Evolutionary conservation across 2,113 vertebrate genomes (phyloP), one percentile per base, ranked within the genome.

Genomic region (Cheilinus undulatus): DNA sequence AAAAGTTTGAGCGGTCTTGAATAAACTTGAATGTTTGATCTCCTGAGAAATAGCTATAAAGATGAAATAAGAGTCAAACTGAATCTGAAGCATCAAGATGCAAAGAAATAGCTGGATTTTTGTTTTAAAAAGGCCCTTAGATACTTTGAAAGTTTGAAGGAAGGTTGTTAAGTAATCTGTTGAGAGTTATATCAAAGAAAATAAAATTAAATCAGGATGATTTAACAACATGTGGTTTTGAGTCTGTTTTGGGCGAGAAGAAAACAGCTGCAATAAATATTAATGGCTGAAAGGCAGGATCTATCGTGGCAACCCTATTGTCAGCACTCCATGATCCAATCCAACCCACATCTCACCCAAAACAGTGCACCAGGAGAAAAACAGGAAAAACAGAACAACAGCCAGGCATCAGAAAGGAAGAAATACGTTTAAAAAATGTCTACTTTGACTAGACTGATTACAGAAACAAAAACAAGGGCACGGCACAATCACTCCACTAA

Each of bases 231-330:
- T 46, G 43, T 20, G 30, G 49, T 73, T 76, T 76, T 28, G 15
- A 52, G 53, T 69, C 65, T 69, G 59, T 34, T 70, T 34, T 8
- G 24, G 38, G 66, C 75, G 32, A 42, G 51, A 70, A 51, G 42
- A 59, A 22, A 58, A 24, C 7, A 56, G 6, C 7, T 73, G 38
- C 17, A 76, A 60, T 40, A 70, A 40, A 69, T 70, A 17, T 53
- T 38, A 32, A 58, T 61, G 51, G 43, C n/a, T 42, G 42, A 74
- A 86, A 69, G 76, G 76, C 26, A 54, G 68, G 62, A 84, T 93
- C 92, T 96, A 97, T 97, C 93, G 92, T 98, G 96, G 97, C 96
- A 99, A 97, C 96, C 96, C 97, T 96, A 96, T 94, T 94, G 94
- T 96, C 94, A 94, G 95, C 97, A 98, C 95, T 95, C 94, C 94